These are phyloP conservation scores for Sarcophaga subvicina DNA, from an alignment of 2,888 invertebrate species.

Conservation along the genomic window DNA sequence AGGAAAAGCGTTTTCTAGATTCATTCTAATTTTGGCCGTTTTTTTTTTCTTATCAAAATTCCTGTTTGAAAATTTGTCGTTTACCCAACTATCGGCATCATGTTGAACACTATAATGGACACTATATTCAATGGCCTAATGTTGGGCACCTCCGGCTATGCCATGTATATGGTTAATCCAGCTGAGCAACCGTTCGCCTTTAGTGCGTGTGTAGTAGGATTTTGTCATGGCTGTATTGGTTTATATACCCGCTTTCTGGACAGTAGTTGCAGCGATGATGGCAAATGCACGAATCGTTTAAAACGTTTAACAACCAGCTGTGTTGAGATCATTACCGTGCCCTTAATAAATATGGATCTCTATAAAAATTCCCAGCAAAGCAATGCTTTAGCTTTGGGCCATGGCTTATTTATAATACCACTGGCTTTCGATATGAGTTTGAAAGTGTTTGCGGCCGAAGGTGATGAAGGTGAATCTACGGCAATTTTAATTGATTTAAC, in stretches of 20 bases:
- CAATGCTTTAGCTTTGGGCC: constrained; percentile 74
- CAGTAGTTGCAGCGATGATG: constrained; percentile 50
- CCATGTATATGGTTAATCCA: constrained; percentile 73
- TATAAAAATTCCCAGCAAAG: constrained; percentile 72
- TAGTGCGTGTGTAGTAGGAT: constrained; percentile 73
- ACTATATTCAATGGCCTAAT: constrained; percentile 70
- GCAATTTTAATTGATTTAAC: constrained; percentile 71
- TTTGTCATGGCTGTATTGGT: constrained; percentile 75
- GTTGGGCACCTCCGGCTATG: constrained; percentile 75
- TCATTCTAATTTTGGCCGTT: neutral
- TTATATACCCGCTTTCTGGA: constrained; percentile 67
- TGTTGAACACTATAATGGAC: constrained; percentile 42
- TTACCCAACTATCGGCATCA: neutral
- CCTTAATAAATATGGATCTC: constrained; percentile 75
- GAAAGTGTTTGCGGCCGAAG: constrained; percentile 56
- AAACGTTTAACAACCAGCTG: constrained; percentile 70
- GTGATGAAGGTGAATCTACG: constrained; percentile 72
- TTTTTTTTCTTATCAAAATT: constrained; percentile 25
- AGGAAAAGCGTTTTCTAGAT: neutral
- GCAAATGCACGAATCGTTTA: constrained; percentile 27
- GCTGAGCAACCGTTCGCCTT: constrained; percentile 74
- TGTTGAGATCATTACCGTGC: constrained; percentile 75
- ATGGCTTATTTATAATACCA: constrained; percentile 75
- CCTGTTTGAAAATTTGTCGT: neutral
- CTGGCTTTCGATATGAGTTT: constrained; percentile 73